Evolutionary conservation across 1,140 invertebrate species (phyloP).

Genomic region (Mycetomoellerius zeteki): DNA sequence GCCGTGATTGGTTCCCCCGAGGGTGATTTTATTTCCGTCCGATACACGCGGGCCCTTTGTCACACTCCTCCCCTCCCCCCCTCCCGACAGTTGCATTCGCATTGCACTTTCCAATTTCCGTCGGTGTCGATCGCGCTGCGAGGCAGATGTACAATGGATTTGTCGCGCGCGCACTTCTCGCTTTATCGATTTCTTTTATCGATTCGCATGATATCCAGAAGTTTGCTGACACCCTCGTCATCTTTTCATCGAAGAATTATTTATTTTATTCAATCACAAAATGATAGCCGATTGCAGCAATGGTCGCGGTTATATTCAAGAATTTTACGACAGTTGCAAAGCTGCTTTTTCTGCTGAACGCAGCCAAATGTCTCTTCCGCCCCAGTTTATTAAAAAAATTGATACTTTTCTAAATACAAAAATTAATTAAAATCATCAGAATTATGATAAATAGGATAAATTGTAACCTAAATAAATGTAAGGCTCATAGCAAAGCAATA

Average conservation of each 20-base stretch:
- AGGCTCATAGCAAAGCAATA: too few relatives aligned
- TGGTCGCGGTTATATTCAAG: too few relatives aligned
- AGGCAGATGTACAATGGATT: conserved; percentile 41
- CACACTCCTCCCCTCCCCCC: not conserved
- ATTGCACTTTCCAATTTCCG: conserved; percentile 55
- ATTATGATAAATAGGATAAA: not conserved
- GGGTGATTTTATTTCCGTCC: conserved; percentile 63
- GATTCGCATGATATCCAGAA: conserved; percentile 2
- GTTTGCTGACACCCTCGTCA: not conserved
- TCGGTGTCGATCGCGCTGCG: conserved; percentile 47
- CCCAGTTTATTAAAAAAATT: not conserved
- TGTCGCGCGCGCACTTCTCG: conserved; percentile 34
- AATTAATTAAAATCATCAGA: not conserved
- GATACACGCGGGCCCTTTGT: conserved; percentile 56
- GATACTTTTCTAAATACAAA: not conserved
- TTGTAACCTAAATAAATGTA: too few relatives aligned
- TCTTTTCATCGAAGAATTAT: conserved; percentile 28
- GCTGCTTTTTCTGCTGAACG: too few relatives aligned
- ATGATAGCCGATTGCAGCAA: not conserved
- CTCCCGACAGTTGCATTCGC: conserved; percentile 49
- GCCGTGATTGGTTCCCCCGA: conserved; percentile 57
- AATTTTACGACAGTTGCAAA: too few relatives aligned
- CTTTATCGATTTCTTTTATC: not conserved
- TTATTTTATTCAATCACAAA: conserved; percentile 15
- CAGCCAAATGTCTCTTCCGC: not conserved